Evolutionary conservation across 2,888 invertebrate species (phyloP).

Genomic region (Poecilus cupreus): DNA sequence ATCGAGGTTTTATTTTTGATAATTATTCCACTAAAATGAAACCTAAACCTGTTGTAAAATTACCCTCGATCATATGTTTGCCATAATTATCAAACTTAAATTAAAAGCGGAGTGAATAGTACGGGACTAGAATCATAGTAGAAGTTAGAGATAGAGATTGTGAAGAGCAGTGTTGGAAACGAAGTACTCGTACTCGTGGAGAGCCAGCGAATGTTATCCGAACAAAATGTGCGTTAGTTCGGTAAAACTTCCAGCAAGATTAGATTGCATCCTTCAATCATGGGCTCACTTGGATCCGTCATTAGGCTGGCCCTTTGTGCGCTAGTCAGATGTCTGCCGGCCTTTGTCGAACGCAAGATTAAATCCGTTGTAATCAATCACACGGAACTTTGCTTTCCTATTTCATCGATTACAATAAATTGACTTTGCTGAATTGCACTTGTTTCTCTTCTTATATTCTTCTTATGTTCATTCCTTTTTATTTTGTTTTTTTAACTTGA

Average conservation of each 20-base stretch:
- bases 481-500: slow-evolving; percentile 35
- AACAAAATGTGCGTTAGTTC: slow-evolving; percentile 44
- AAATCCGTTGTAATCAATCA: slow-evolving; percentile 58
- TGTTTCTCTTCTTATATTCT: slow-evolving; percentile 34
- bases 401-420: slow-evolving; percentile 55
- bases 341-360: slow-evolving; percentile 56
- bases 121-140: no score
- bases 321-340: slow-evolving; percentile 45
- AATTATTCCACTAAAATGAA: no score
- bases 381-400: slow-evolving; percentile 57
- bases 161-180: not conserved
- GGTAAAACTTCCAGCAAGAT: slow-evolving; percentile 46
- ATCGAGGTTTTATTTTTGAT: no score
- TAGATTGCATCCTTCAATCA: slow-evolving; percentile 58
- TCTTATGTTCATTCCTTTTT: slow-evolving; percentile 33
- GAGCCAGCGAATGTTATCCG: slow-evolving; percentile 36
- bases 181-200: no score
- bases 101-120: no score
- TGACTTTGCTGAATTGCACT: slow-evolving; percentile 54
- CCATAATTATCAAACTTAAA: no score
- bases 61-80: no score
- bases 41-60: no score
- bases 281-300: slow-evolving; percentile 51
- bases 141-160: not conserved
- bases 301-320: slow-evolving; percentile 51